phyloP scores from a whole-genome alignment of 2,113 vertebrate species.

The Callipepla californica region DNA sequence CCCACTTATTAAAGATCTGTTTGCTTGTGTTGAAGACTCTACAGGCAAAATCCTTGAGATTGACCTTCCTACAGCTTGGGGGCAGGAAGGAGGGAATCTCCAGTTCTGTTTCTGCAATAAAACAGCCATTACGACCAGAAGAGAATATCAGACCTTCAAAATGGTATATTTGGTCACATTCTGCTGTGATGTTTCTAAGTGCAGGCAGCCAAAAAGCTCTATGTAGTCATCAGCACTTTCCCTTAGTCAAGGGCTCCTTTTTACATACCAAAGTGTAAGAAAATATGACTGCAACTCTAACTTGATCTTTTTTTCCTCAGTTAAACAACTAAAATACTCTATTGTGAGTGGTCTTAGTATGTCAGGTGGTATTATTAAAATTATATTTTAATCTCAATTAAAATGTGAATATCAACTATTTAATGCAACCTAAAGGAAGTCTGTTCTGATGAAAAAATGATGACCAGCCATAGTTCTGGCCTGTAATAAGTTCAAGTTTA shows the following conservation, averaged over 20 bases:
- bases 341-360: background rate
- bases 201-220: background rate
- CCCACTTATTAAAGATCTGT: background rate
- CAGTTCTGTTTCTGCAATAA: background rate
- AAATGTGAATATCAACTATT: background rate
- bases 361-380: background rate
- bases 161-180: background rate
- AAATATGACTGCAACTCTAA: background rate
- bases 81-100: background rate
- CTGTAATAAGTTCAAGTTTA: background rate
- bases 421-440: background rate
- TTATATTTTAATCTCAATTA: background rate
- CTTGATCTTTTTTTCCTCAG: background rate
- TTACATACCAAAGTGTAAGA: background rate
- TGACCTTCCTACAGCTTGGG: background rate
- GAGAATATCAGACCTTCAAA: background rate
- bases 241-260: background rate
- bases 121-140: background rate
- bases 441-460: background rate
- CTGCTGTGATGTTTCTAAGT: background rate
- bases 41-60: background rate
- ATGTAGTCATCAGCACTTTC: background rate
- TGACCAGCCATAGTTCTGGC: background rate
- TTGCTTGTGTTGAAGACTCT: background rate
- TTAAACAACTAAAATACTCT: background rate